Evolutionary conservation across 23 tunicate genomes (phyloP).

Genomic region (Clavelina lepadiformis): DNA sequence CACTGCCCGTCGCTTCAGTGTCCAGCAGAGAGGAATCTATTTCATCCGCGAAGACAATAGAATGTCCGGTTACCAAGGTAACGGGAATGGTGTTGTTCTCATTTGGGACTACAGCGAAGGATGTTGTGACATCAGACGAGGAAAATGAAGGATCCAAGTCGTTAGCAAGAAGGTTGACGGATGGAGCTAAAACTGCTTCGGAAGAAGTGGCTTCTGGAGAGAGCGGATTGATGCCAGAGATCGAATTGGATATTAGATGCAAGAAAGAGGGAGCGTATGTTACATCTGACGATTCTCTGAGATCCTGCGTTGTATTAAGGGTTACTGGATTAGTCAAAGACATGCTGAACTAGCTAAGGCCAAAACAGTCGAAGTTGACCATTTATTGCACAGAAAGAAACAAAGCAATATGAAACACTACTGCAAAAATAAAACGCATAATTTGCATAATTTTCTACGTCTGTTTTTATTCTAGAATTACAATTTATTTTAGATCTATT

Average conservation of each 20-base stretch:
- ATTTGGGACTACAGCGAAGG: constrained; percentile 3
- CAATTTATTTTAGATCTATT: no score
- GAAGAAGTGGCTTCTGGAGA: neutral
- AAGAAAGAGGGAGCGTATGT: neutral
- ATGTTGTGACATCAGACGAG: constrained; percentile 3
- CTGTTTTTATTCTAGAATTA: no score
- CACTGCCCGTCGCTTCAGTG: no score
- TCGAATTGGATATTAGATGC: constrained; percentile 15
- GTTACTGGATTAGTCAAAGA: no score
- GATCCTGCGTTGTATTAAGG: constrained; percentile 3
- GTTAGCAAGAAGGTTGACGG: constrained; percentile 6
- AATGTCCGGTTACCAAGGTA: constrained; percentile 16
- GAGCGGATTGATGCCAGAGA: constrained; percentile 1
- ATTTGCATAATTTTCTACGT: no score
- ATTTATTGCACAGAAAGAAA: no score
- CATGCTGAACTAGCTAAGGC: no score
- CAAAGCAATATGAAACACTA: no score
- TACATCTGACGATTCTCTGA: constrained; percentile 7
- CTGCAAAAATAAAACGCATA: no score
- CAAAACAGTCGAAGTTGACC: no score
- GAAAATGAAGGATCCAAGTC: constrained; percentile 29
- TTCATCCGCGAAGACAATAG: no score
- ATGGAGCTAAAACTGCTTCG: neutral
- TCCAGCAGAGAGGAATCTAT: no score
- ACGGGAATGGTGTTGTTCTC: constrained; percentile 21